These are phyloP conservation scores for Coenonympha arcania DNA, from an alignment of 2,888 invertebrate genomes.

Conservation along the genomic window DNA sequence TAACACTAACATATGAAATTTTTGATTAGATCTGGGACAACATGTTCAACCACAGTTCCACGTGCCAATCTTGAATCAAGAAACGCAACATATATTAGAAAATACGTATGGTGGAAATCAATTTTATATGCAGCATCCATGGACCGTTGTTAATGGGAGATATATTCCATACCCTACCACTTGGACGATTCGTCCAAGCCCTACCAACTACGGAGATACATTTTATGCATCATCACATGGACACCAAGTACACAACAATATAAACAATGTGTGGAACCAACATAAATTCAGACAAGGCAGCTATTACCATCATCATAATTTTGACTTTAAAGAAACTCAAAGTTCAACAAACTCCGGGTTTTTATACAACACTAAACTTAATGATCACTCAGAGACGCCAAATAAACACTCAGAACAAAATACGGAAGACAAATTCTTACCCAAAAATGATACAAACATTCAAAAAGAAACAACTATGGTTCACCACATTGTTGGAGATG, in stretches of 20 bases:
- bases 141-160: neutral
- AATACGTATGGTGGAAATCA: neutral
- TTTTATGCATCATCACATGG: neutral
- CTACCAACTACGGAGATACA: neutral
- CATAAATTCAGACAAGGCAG: neutral
- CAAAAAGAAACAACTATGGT: neutral
- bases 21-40: conserved; percentile 2
- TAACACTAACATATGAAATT: too few relatives aligned
- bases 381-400: neutral
- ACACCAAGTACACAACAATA: neutral
- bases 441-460: neutral
- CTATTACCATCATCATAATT: neutral
- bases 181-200: too few relatives aligned
- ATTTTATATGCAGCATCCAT: neutral
- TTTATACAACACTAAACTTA: neutral
- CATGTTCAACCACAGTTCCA: neutral
- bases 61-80: neutral
- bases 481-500: neutral
- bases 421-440: neutral
- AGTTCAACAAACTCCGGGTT: neutral
- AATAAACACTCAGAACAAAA: neutral
- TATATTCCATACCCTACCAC: neutral
- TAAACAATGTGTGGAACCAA: neutral
- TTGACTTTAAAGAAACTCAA: neutral
- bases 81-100: neutral